phyloP scores from a whole-genome alignment of 2,888 invertebrate species.

The Prenolepis imparis region DNA sequence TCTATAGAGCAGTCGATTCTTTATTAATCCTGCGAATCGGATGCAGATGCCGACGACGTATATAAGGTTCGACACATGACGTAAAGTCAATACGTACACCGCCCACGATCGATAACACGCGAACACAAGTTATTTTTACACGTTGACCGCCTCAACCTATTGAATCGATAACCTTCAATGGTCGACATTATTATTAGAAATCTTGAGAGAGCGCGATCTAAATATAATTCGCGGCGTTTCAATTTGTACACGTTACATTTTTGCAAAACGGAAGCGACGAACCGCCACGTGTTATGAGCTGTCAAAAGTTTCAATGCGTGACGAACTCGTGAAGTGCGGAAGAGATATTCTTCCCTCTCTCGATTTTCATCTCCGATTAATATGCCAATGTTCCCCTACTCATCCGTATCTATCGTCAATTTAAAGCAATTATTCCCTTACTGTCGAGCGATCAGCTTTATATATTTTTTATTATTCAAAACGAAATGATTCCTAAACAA shows the following conservation, averaged over 20 bases:
- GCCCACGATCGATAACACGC: conserved; percentile 32
- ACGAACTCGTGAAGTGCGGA: not conserved
- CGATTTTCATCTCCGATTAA: not conserved
- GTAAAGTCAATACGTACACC: conserved; percentile 40
- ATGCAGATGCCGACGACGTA: not conserved
- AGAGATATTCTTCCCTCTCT: not conserved
- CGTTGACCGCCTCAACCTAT: conserved; percentile 19
- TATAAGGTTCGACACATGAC: conserved; percentile 10
- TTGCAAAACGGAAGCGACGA: not conserved
- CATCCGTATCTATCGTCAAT: not conserved
- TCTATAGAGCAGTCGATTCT: not conserved
- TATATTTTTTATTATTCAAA: not conserved
- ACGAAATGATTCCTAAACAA: conserved; percentile 17
- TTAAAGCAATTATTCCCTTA: not conserved
- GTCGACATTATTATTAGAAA: conserved; percentile 48
- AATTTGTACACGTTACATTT: conserved; percentile 25
- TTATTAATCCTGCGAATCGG: not conserved
- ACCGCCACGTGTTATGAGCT: not conserved
- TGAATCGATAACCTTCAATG: conserved; percentile 49
- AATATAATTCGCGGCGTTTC: conserved; percentile 38
- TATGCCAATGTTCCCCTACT: not conserved
- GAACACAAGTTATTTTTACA: conserved; percentile 43
- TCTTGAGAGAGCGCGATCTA: conserved; percentile 31
- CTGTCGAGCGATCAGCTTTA: not conserved
- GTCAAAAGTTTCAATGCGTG: not conserved